A percentile compares a stretch with the other conserved stretches of the same genome.
These are phyloP conservation scores for Tetramorium simillimum DNA, from an alignment of 1,140 invertebrate species.

Conservation along the genomic window DNA sequence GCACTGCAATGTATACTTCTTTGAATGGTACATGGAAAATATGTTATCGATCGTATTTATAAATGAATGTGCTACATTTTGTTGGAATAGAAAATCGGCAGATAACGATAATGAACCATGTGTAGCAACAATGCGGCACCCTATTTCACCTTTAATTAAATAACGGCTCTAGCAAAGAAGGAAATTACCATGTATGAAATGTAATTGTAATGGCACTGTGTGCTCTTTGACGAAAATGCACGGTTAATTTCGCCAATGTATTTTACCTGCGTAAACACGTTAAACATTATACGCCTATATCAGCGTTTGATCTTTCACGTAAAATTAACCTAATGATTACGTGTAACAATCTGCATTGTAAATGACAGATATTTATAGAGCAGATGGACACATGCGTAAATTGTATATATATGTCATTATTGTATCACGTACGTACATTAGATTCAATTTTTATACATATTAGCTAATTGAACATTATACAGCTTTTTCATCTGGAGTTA, in stretches of 20 bases:
- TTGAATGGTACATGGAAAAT: slow-evolving; percentile 12
- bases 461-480: background rate
- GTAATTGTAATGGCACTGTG: slow-evolving; percentile 6
- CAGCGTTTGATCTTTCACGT: slow-evolving; percentile 14
- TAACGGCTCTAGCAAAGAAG: slow-evolving; percentile 2
- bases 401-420: background rate
- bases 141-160: slow-evolving; percentile 18
- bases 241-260: background rate
- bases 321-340: slow-evolving; percentile 13
- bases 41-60: slow-evolving; percentile 30
- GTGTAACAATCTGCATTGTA: background rate
- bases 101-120: slow-evolving; percentile 24
- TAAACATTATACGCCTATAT: slow-evolving; percentile 11
- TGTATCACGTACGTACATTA: background rate
- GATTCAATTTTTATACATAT: background rate
- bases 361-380: slow-evolving; percentile 11
- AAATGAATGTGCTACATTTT: slow-evolving; percentile 3
- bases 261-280: background rate
- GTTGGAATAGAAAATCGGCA: background rate
- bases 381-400: background rate
- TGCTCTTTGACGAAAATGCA: slow-evolving; percentile 2
- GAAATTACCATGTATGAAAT: background rate
- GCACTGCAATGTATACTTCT: slow-evolving; percentile 11
- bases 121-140: background rate
- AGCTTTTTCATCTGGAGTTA: background rate